These are phyloP conservation scores for Trachelus troglodyta DNA, from an alignment of 2,888 invertebrate species.

Conservation along the genomic window DNA sequence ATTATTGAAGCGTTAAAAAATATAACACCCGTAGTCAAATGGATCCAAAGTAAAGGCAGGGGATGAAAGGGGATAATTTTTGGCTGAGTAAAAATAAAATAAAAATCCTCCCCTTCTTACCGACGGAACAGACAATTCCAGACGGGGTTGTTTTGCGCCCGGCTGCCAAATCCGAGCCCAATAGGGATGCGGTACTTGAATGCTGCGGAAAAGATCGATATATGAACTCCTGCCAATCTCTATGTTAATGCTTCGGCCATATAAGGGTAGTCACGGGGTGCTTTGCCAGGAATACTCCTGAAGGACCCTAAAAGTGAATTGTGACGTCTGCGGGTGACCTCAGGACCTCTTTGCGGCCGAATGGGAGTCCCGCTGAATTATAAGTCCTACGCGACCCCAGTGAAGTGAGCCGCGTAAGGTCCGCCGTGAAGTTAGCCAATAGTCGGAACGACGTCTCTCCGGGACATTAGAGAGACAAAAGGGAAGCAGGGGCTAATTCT, in stretches of 20 bases:
- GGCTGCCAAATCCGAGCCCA: slow-evolving; percentile 37
- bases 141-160: slow-evolving; percentile 35
- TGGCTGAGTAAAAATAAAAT: neutral
- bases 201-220: slow-evolving; percentile 57
- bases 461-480: neutral
- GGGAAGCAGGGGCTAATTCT: neutral
- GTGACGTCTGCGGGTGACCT: slow-evolving; percentile 66
- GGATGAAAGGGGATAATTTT: neutral
- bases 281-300: slow-evolving; percentile 50
- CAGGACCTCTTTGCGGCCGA: slow-evolving; percentile 57
- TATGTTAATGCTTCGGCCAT: slow-evolving; percentile 59
- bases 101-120: neutral
- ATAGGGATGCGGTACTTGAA: slow-evolving; percentile 54
- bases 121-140: slow-evolving; percentile 23
- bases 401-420: neutral
- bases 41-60: neutral
- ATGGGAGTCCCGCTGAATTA: slow-evolving; percentile 55
- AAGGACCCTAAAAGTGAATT: slow-evolving; percentile 66
- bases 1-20: neutral
- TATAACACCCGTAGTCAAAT: neutral
- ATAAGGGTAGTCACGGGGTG: slow-evolving; percentile 30
- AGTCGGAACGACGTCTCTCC: neutral
- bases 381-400: slow-evolving; percentile 33
- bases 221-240: slow-evolving; percentile 65
- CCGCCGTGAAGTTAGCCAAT: neutral